phyloP scores from a whole-genome alignment of 2,888 invertebrate genomes.

The Stenichneumon culpator region DNA sequence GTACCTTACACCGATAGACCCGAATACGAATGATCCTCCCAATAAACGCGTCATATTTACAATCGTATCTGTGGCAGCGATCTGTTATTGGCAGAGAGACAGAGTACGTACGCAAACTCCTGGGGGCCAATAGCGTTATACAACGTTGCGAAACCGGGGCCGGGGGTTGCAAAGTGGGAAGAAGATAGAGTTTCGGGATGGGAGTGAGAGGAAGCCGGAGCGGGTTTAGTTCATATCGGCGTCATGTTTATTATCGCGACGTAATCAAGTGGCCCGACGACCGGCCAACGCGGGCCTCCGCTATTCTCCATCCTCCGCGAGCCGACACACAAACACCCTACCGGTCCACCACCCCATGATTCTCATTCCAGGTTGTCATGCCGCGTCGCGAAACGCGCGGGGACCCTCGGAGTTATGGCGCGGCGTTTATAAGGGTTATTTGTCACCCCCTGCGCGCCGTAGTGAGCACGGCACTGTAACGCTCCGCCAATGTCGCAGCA shows the following conservation, averaged over 20 bases:
- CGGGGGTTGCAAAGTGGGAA: not conserved
- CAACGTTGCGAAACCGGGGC: constrained; percentile 58
- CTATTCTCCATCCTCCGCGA: constrained; percentile 57
- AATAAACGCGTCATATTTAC: constrained; percentile 83
- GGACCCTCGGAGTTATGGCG: constrained; percentile 74
- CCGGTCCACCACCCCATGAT: constrained; percentile 74
- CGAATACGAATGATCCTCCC: constrained; percentile 71
- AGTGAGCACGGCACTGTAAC: constrained; percentile 62
- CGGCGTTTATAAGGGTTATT: constrained; percentile 84
- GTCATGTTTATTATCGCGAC: constrained; percentile 83
- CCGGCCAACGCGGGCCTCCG: constrained; percentile 67
- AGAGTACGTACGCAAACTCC: constrained; percentile 49
- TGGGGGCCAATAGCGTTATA: constrained; percentile 56
- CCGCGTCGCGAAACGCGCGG: constrained; percentile 72
- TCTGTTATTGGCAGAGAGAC: constrained; percentile 79
- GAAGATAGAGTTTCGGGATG: constrained; percentile 19
- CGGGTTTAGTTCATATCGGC: constrained; percentile 82
- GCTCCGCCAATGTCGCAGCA: constrained; percentile 55
- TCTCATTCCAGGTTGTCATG: constrained; percentile 80
- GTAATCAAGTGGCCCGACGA: constrained; percentile 82
- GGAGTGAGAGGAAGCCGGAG: constrained; percentile 52
- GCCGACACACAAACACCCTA: constrained; percentile 66
- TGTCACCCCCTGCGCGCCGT: constrained; percentile 77
- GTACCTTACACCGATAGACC: constrained; percentile 29
- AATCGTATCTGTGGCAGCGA: constrained; percentile 78